These are phyloP conservation scores for Periophthalmus magnuspinnatus DNA, from an alignment of 2,797 vertebrate genomes.

Conservation along the genomic window DNA sequence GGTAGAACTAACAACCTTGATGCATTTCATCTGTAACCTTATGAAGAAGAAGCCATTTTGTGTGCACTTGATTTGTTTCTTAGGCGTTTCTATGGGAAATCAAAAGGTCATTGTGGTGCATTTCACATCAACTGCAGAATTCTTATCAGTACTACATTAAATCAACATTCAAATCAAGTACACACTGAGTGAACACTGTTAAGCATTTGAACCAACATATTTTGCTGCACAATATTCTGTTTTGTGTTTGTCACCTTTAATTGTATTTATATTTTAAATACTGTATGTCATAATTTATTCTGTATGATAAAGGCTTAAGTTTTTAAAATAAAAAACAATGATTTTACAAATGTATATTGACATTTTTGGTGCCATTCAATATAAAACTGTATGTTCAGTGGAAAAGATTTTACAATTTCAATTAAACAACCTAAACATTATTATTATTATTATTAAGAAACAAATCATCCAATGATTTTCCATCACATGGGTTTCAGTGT, in stretches of 20 bases:
- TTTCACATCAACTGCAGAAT: not conserved
- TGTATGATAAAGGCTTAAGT: conserved; percentile 69
- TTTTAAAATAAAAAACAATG: conserved; percentile 70
- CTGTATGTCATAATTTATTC: conserved; percentile 66
- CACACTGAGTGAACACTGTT: conserved; percentile 21
- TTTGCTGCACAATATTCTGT: conserved; percentile 25
- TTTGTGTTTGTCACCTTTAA: conserved; percentile 36
- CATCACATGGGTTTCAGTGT: not conserved
- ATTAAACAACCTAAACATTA: too few relatives aligned
- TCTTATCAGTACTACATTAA: not conserved
- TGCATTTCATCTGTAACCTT: conserved; percentile 34
- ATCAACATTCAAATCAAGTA: conserved; percentile 29
- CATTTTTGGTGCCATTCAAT: not conserved
- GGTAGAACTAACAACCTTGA: conserved; percentile 29
- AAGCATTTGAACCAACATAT: conserved; percentile 23
- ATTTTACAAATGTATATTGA: conserved; percentile 25
- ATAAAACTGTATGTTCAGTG: not conserved
- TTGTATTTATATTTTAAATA: conserved; percentile 48
- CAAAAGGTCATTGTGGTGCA: not conserved
- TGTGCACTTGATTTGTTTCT: conserved; percentile 31
- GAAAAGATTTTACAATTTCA: not conserved
- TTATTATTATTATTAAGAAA: too few relatives aligned
- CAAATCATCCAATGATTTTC: not conserved
- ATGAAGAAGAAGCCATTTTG: conserved; percentile 24
- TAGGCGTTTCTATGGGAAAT: conserved; percentile 6